These are phyloP conservation scores for Blennius ocellaris DNA, from an alignment of 2,113 vertebrate species.

Conservation along the genomic window DNA sequence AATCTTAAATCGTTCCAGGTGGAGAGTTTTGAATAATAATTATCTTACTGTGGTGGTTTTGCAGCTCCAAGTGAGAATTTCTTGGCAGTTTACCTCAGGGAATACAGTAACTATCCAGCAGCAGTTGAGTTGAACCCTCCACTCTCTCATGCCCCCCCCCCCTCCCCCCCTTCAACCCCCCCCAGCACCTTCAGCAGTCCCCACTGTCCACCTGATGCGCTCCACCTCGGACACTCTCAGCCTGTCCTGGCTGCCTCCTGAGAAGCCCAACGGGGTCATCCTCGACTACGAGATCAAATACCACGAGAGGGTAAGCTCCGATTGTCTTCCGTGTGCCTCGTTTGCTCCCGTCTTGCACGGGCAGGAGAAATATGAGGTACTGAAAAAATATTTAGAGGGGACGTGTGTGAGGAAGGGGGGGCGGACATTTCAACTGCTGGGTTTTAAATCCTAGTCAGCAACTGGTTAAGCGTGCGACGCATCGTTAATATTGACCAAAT, in stretches of 20 bases:
- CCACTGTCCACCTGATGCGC: conserved; percentile 93
- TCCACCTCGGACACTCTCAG: conserved; percentile 94
- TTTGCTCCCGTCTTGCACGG: conserved; percentile 2
- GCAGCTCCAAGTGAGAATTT: conserved; percentile 25
- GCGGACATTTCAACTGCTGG: no score
- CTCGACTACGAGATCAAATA: conserved; percentile 99
- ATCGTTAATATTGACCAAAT: conserved; percentile 35
- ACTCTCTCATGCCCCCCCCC: conserved; percentile 35
- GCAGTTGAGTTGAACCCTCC: conserved; percentile 10
- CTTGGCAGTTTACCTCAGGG: neutral
- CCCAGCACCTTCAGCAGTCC: conserved; percentile 93
- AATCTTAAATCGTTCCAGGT: conserved; percentile 46
- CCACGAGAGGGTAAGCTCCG: conserved; percentile 91
- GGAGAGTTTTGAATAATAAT: conserved; percentile 42
- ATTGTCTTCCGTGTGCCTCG: no score
- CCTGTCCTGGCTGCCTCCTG: conserved; percentile 94
- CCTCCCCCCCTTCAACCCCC: no score
- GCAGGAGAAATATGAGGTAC: conserved; percentile 22
- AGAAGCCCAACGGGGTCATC: conserved; percentile 97
- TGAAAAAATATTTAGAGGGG: conserved; percentile 23
- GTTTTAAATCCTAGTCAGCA: neutral
- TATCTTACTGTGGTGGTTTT: conserved; percentile 33
- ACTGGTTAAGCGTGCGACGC: conserved; percentile 13
- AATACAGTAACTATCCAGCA: neutral
- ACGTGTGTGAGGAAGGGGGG: conserved; percentile 2